Base-by-base conservation (phyloP, 2,888 invertebrate species). In the Thereva unica region DNA sequence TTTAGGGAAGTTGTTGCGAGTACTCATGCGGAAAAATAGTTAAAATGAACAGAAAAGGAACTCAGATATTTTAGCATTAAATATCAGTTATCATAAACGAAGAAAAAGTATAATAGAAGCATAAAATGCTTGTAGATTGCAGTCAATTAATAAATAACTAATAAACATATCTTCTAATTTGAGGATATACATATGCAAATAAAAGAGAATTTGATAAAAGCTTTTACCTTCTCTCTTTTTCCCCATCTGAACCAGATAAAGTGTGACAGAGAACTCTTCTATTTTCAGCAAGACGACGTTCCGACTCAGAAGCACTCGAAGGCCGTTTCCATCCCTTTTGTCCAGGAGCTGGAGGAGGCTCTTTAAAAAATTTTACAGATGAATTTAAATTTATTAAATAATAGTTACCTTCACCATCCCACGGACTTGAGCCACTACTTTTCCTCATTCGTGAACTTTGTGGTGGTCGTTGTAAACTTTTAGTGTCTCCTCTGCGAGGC, bases 291-390 rank as follows among this genome's bases (percentile, higher is more conserved):
- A 78, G 67, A 45, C 85, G 82, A 74, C 84, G 84, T 63, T 70
- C 70, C 1, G 84, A 83, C 73, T 85, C 85, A 0, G 85, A 83
- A 1, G 85, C 85, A 74, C 85, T 85, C 10, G 84, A 83, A 1
- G 85, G 85, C 52, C 86, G 78, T 72, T 85, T 84, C 85, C 85
- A 85, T 44, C 77, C 74, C 56, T 81, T 81, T 66, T 79, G 79
- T 0, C 76, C 77, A 4, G 77, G 75, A 45, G 73, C 40, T 45
- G 63, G 37, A 12, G 70, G 57, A 47, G 70, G 70, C 23, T 38
- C 10, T 44, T n/a, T 5, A 34, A 10, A 40, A 53, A 37, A 55
- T 55, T 3, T 55, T 41, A 12, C 23, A 41, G 4, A 9, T 38
- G 40, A 45, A 35, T 2, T 44, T 4, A 47, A 41, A n/a, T 23